Evolutionary conservation across 1,140 invertebrate species (phyloP), one percentile per base, ranked within the genome.

Genomic region (Apis mellifera): DNA sequence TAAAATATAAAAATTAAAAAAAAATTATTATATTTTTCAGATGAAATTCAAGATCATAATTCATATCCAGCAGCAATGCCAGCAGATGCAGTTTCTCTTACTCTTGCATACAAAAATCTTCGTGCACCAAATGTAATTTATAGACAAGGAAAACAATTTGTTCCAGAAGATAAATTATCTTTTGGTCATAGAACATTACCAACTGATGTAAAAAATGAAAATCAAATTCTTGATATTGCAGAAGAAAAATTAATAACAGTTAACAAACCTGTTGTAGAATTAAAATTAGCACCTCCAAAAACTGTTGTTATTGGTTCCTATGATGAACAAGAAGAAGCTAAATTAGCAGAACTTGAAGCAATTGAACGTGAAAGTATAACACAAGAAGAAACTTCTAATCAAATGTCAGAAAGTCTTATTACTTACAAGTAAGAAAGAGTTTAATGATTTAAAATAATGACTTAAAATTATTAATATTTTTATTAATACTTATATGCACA

Each of bases 71-170:
- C 86, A 12, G 19, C 62, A 55, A 21, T 89, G 21, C 90, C 94
- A 2, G 93, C 94, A 2, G 94, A 94, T 88, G 92, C 94, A 32
- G 92, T 94, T 8, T 94, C 94, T n/a, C 86, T 94, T 19, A 86
- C 90, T 32, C 50, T 94, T 50, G 93, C 93, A 1, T 91, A 89
- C 48, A 91, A 92, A 85, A 90, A 93, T 69, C 60, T 90, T 42
- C 70, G 84, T n/a, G 75, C 86, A 1, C 78, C 72, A 8, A 87
- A 71, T 21, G 48, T 78, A 13, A 48, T 80, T 23, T 50, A 90
- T 82, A 65, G 90, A 86, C 84, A 89, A 82, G 32, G 89, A 88
- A 76, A 77, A 55, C 54, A 75, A 48, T 86, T 91, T 79, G 88
- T 94, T 12, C 90, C 93, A 0, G 94, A 95, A 82, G 93, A 91